A percentile compares a stretch with the other conserved stretches of the same genome.
phyloP scores from a whole-genome alignment of 2,888 invertebrate genomes.

The Mythimna albipuncta region DNA sequence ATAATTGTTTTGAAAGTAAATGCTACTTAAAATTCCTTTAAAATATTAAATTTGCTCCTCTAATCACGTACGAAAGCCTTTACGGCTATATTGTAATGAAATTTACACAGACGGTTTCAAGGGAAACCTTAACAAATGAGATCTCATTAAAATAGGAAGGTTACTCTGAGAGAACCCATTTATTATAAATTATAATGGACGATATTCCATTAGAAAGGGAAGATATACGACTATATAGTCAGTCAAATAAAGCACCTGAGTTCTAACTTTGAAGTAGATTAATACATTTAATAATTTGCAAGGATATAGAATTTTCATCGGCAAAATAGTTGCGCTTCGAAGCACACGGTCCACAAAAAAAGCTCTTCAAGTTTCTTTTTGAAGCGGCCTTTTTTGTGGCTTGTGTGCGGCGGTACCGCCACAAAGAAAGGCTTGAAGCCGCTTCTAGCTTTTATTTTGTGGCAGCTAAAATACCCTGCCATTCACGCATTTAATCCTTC shows the following conservation, averaged over 20 bases:
- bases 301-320: neutral
- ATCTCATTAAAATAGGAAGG: slow-evolving; percentile 9
- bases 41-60: neutral
- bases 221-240: neutral
- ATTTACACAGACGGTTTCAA: neutral
- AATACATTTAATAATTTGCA: neutral
- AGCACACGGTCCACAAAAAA: no score
- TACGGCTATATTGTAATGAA: slow-evolving; percentile 2
- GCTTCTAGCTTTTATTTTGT: no score
- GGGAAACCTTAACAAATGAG: slow-evolving; percentile 25
- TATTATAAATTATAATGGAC: slow-evolving; percentile 10
- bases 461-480: no score
- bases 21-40: no score
- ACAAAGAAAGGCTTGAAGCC: no score
- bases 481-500: no score
- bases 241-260: neutral
- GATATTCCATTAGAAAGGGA: neutral
- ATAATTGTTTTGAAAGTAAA: no score
- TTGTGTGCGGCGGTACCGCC: no score
- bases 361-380: no score
- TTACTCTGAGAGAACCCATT: neutral
- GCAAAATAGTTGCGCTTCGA: neutral
- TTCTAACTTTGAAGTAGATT: neutral
- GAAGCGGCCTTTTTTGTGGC: no score
- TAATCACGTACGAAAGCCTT: neutral